A percentile compares a stretch with the other conserved stretches of the same genome.
Conservation (phyloP, 1,140 invertebrate genomes). For the Micrasema longulum region DNA sequence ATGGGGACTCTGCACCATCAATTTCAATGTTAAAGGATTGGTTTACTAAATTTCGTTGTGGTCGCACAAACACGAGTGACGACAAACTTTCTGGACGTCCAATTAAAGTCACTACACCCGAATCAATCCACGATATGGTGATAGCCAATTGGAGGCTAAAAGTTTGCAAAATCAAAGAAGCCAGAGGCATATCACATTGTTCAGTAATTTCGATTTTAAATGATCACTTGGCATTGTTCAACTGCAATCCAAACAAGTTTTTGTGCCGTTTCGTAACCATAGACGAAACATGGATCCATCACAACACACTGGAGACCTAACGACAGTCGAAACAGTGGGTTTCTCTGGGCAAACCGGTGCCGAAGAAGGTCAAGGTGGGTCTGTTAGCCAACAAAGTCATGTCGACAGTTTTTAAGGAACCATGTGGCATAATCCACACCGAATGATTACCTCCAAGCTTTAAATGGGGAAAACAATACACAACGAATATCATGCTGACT, state of each 20-base stretch:
- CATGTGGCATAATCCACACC: too few species aligned
- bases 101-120: not conserved
- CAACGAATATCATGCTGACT: too few species aligned
- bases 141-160: not conserved
- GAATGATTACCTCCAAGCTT: too few species aligned
- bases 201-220: not conserved
- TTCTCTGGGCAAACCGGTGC: not conserved
- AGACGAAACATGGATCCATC: conserved; percentile 1
- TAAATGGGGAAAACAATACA: too few species aligned
- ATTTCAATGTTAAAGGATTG: conserved; percentile 2
- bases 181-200: not conserved
- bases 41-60: conserved; percentile 12
- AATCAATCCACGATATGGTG: too few species aligned
- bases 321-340: too few species aligned
- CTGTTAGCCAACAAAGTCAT: not conserved
- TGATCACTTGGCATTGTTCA: not conserved
- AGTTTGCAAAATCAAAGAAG: not conserved
- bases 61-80: not conserved
- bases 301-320: too few species aligned
- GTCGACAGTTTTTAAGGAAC: too few species aligned
- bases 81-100: not conserved
- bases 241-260: not conserved
- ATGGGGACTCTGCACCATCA: too few species aligned
- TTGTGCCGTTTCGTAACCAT: not conserved
- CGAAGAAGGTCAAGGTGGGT: not conserved